These are phyloP conservation scores for Sarcophilus harrisii DNA, from an alignment of 2,797 vertebrate genomes.

Conservation along the genomic window DNA sequence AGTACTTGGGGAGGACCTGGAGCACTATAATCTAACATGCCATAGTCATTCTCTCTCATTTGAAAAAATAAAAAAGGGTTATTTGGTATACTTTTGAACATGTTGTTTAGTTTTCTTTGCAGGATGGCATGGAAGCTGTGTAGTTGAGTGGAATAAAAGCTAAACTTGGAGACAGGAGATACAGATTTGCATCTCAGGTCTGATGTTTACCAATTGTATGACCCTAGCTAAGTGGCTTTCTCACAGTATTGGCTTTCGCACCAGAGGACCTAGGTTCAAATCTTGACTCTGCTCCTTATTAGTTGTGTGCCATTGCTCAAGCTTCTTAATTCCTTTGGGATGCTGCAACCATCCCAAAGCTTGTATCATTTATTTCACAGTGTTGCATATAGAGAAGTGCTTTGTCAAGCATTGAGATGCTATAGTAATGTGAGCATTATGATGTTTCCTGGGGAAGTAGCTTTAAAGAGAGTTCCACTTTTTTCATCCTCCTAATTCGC, in stretches of 20 bases:
- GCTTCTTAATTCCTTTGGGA: not conserved
- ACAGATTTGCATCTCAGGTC: not conserved
- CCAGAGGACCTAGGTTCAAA: not conserved
- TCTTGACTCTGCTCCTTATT: not conserved
- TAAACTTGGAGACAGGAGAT: not conserved
- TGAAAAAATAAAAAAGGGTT: not conserved
- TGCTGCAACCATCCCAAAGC: not conserved
- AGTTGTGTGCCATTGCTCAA: not conserved
- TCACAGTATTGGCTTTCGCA: not conserved
- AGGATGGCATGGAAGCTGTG: not conserved
- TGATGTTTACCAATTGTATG: not conserved
- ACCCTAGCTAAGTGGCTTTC: not conserved
- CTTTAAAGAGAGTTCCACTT: not conserved
- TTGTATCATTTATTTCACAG: not conserved
- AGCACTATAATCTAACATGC: not conserved
- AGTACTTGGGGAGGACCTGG: not conserved
- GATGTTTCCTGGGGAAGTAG: not conserved
- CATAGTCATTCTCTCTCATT: not conserved
- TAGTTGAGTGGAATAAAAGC: not conserved
- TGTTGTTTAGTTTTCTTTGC: not conserved
- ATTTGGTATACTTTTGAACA: not conserved
- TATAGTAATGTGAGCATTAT: not conserved
- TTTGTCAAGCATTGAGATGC: not conserved
- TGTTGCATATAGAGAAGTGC: not conserved
- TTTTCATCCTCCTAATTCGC: not conserved